Percentiles rank a stretch among this genome's conserved stretches.
phyloP scores from a whole-genome alignment of 2,888 invertebrate species.

The Agrochola lychnidis region DNA sequence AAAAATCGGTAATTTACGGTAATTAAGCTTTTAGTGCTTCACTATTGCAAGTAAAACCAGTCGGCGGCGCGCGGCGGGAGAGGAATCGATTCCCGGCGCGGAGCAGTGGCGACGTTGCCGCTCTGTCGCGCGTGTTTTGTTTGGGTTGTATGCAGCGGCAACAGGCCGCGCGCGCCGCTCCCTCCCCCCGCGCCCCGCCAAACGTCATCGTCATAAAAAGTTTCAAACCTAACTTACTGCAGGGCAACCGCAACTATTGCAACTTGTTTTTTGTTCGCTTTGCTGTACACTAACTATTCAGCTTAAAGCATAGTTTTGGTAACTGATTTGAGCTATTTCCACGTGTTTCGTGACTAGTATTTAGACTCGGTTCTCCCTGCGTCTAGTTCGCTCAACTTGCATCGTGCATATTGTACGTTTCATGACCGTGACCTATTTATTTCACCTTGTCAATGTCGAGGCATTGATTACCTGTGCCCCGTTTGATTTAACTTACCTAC shows the following conservation, averaged over 20 bases:
- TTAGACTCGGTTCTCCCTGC: conserved; percentile 8
- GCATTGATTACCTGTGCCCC: conserved; percentile 18
- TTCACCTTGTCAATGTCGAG: conserved; percentile 26
- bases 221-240: conserved; percentile 62
- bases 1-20: conserved; percentile 82
- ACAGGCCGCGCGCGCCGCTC: conserved; percentile 67
- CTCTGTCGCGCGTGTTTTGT: conserved; percentile 85
- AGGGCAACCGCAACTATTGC: conserved; percentile 53
- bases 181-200: conserved; percentile 53
- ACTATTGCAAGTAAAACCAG: conserved; percentile 81
- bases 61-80: conserved; percentile 72
- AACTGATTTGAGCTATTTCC: conserved; percentile 24
- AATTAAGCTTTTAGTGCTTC: conserved; percentile 84
- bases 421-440: conserved; percentile 57
- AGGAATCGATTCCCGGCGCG: conserved; percentile 81
- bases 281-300: conserved; percentile 32
- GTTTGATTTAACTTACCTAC: neutral
- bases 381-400: conserved; percentile 39
- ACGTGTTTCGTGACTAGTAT: conserved; percentile 23
- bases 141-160: conserved; percentile 85
- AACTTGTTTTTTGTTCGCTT: conserved; percentile 46
- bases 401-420: conserved; percentile 29
- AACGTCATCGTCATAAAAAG: conserved; percentile 71
- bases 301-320: conserved; percentile 20
- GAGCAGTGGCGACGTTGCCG: conserved; percentile 83